Percentiles rank a stretch among this genome's conserved stretches.
Evolutionary conservation across 1,140 invertebrate species (phyloP).

Genomic region (Ridgeia piscesae): DNA sequence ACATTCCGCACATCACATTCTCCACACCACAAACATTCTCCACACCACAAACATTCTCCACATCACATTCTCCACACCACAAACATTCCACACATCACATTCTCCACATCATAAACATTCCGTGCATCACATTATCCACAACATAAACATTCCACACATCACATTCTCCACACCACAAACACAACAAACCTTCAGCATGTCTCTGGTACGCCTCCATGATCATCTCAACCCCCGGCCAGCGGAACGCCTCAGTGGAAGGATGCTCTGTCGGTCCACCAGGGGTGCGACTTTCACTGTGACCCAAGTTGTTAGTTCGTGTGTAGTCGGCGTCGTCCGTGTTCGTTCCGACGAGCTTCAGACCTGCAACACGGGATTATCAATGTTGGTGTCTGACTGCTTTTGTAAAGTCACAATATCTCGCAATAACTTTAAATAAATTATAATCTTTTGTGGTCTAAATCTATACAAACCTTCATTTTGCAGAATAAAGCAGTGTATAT

Average conservation of each 20-base stretch:
- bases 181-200: slow-evolving; percentile 42
- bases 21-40: too few species aligned
- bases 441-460: too few species aligned
- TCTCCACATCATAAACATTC: too few species aligned
- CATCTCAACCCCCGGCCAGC: slow-evolving; percentile 45
- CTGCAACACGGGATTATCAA: neutral
- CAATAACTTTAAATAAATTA: too few species aligned
- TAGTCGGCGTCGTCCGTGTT: neutral
- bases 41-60: neutral
- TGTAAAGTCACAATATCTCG: neutral
- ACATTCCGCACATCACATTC: too few species aligned
- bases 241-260: slow-evolving; percentile 22
- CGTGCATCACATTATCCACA: slow-evolving; percentile 18
- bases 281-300: neutral
- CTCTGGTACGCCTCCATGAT: slow-evolving; percentile 45
- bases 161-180: slow-evolving; percentile 27
- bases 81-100: neutral
- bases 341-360: neutral
- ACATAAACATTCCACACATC: too few species aligned
- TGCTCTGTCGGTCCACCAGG: neutral
- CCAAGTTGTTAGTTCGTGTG: neutral
- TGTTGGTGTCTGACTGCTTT: neutral
- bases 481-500: too few species aligned
- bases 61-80: neutral
- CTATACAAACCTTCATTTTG: too few species aligned